Base-by-base conservation (phyloP, 2,113 vertebrate species). In the Psephotus haematonotus region DNA sequence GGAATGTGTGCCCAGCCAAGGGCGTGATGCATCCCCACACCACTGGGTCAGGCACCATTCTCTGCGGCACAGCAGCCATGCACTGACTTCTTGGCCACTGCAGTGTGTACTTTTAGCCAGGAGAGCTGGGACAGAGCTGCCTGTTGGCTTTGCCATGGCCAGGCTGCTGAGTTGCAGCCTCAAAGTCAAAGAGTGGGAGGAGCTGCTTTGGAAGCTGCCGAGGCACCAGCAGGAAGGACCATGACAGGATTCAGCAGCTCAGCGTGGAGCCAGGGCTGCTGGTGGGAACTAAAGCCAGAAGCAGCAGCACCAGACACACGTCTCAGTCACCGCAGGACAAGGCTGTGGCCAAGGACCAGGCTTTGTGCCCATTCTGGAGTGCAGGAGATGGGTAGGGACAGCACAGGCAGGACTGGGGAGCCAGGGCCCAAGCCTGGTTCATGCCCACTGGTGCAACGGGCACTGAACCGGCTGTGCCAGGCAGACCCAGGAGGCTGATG, bases 161-260 rank as follows among this genome's bases (percentile, higher is more conserved):
- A 1, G 75, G 60, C 53, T 59, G n/a, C 57, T n/a, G 11, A 60
- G 43, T n/a, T 35, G 9, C n/a, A 27, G 59, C 46, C n/a, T 13
- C 43, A 23, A 10, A 46, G 55, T 35, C 14, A 1, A 33, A 49
- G 37, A 43, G 55, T 4, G 2, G 17, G 23, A 50, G 71, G 35
- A 27, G 29, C 2, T 0, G 2, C 10, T 25, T 49, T 44, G 74
- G 46, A 69, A 37, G 43, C 3, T 18, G 41, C 88, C 0, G 1
- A n/a, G 28, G 3, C 0, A 2, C 53, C 0, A 1, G 19, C 0
- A 0, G 41, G 71, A 62, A 59, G 62, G n/a, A 18, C 4, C 4
- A 1, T 37, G 46, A 31, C 25, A 12, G 71, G 17, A 7, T 52
- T 25, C 3, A 2, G 3, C 31, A 10, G 23, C 84, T 62, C 17